Conservation (phyloP, 2,113 vertebrate species). For the Tachysurus vachellii region DNA sequence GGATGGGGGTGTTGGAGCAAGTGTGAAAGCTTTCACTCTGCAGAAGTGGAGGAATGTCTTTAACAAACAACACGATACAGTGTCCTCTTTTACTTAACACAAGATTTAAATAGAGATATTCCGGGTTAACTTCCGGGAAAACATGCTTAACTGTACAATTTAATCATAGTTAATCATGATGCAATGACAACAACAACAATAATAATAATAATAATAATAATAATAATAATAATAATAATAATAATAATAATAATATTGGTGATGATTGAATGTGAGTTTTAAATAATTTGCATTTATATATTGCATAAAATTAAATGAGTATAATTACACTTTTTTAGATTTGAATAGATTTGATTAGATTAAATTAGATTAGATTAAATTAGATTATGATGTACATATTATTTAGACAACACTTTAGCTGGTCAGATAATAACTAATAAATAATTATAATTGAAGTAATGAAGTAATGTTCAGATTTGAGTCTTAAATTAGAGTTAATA, state of each 20-base stretch:
- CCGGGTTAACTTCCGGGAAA: background rate
- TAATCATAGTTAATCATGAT: background rate
- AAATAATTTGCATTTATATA: background rate
- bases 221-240: background rate
- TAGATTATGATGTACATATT: background rate
- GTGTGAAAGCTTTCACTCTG: constrained; percentile 2
- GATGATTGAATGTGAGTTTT: background rate
- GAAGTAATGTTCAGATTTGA: background rate
- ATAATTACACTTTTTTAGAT: background rate
- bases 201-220: constrained; percentile 6
- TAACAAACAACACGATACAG: background rate
- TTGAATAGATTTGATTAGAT: too few species aligned
- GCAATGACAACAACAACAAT: background rate
- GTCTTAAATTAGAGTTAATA: background rate
- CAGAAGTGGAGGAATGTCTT: background rate
- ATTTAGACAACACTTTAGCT: background rate
- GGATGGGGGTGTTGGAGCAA: background rate
- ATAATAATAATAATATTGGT: background rate
- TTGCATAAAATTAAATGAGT: background rate
- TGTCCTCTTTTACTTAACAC: background rate
- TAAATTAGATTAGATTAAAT: background rate
- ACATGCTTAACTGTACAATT: background rate
- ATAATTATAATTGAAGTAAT: background rate
- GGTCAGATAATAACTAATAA: background rate
- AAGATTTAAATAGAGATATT: background rate